These are phyloP conservation scores for Venturia canescens DNA, from an alignment of 1,140 invertebrate genomes.

Conservation along the genomic window DNA sequence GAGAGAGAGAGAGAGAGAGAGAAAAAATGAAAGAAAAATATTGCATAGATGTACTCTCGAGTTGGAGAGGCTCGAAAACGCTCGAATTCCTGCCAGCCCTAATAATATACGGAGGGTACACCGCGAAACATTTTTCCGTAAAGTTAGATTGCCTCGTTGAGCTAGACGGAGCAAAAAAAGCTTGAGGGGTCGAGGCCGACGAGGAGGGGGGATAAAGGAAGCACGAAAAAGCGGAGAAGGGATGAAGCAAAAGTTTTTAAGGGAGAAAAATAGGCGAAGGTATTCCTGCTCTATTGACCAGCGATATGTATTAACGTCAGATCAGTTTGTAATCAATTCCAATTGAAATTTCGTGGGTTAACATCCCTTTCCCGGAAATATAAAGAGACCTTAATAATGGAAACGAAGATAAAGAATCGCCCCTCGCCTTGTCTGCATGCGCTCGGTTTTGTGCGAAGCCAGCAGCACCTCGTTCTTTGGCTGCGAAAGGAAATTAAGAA, in stretches of 20 bases:
- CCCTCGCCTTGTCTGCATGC: too few species aligned
- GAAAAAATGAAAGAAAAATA: not conserved
- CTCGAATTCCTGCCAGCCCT: slow-evolving; percentile 6
- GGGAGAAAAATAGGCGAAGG: slow-evolving; percentile 17
- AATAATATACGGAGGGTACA: slow-evolving; percentile 29
- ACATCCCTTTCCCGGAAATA: not conserved
- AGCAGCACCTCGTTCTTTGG: too few species aligned
- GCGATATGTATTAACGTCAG: not conserved
- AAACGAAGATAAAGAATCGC: not conserved
- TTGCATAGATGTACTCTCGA: not conserved
- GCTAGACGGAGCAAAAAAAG: not conserved
- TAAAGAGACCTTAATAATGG: not conserved
- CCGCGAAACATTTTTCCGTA: not conserved
- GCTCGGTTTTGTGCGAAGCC: too few species aligned
- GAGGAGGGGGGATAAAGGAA: not conserved
- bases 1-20: too few species aligned
- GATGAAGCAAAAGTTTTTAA: slow-evolving; percentile 16
- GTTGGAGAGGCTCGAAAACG: not conserved
- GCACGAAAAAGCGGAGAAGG: not conserved
- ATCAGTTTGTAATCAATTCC: not conserved
- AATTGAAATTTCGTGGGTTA: not conserved
- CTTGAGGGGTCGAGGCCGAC: not conserved
- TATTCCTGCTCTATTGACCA: not conserved
- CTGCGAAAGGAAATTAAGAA: too few species aligned
- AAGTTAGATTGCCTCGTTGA: slow-evolving; percentile 37